Percentiles rank a stretch among this genome's conserved stretches.
phyloP scores from a whole-genome alignment of 2,113 vertebrate species.

The Verasper variegatus region DNA sequence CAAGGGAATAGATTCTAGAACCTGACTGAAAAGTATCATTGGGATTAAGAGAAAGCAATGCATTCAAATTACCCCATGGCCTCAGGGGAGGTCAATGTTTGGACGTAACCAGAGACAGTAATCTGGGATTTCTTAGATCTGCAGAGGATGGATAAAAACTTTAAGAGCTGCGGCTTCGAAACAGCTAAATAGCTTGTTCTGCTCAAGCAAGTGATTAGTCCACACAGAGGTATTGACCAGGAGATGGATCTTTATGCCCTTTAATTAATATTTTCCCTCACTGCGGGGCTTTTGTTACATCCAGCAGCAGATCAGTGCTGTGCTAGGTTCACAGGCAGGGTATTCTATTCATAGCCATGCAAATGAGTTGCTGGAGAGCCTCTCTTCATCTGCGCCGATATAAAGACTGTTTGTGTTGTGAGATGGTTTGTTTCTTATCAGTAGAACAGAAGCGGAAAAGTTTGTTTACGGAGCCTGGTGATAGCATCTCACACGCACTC shows the following conservation, averaged over 20 bases:
- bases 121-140: conserved; percentile 41
- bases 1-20: not conserved
- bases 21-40: not conserved
- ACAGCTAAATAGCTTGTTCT: conserved; percentile 49
- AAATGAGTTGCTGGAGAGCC: conserved; percentile 59
- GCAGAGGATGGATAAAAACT: conserved; percentile 43
- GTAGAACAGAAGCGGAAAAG: conserved; percentile 49
- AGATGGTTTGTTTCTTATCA: conserved; percentile 58
- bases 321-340: conserved; percentile 51
- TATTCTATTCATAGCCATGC: conserved; percentile 64
- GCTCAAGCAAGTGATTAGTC: conserved; percentile 44
- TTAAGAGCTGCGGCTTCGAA: conserved; percentile 24
- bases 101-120: conserved; percentile 17
- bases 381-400: conserved; percentile 51
- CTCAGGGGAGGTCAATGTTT: conserved; percentile 25
- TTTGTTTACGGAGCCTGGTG: conserved; percentile 29
- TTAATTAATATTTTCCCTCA: conserved; percentile 55
- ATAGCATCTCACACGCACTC: conserved; percentile 33
- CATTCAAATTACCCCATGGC: not conserved
- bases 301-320: conserved; percentile 45
- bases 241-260: conserved; percentile 35
- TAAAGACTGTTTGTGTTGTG: conserved; percentile 45
- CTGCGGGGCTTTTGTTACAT: conserved; percentile 44
- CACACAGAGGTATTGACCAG: conserved; percentile 38
- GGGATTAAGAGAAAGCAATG: not conserved